Base-by-base conservation (phyloP, 2,797 vertebrate genomes). In the Smutsia gigantea region DNA sequence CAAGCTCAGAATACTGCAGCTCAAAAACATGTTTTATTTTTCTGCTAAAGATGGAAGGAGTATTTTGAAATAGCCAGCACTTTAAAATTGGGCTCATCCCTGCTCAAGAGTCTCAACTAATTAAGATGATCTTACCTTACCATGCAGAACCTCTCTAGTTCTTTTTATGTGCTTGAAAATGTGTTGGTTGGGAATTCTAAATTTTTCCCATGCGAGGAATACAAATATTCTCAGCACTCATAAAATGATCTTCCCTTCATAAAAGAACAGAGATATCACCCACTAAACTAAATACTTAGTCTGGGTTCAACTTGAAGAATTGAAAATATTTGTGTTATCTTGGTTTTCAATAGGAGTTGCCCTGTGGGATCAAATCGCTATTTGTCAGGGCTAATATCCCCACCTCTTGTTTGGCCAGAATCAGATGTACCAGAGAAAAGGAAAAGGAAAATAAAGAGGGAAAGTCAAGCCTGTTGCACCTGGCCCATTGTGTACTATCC, bases 301-400 rank as follows among this genome's bases (percentile, higher is more conserved):
- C 74, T 94, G 89, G 74, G 94, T 91, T 96, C 87, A 97, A 96
- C 94, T 85, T 85, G 89, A 95, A 97, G 97, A 97, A 96, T 75
- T 92, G 53, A 97, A 97, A 97, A 97, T 97, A 98, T 97, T 97
- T 97, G 86, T 95, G 51, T 97, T 97, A 97, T 97, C 97, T 97
- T 97, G 91, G 84, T 82, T 97, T 98, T 98, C 97, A 97, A 74
- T 92, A 93, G 94, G 91, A 97, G 95, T 95, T 97, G 75, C 94
- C 95, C 84, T 74, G 29, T 91, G 93, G 84, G 84, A 96, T 97
- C 95, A 97, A 95, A 96, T 97, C 51, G 0, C 95, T 95, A 11
- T 97, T 97, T 96, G 86, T 95, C 59, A 64, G 87, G 61, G 66
- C 39, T 96, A 95, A 97, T 90, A 93, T 88, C 91, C 25, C 89